Evolutionary conservation across 2,797 vertebrate genomes (phyloP).

Genomic region (Takifugu rubripes): DNA sequence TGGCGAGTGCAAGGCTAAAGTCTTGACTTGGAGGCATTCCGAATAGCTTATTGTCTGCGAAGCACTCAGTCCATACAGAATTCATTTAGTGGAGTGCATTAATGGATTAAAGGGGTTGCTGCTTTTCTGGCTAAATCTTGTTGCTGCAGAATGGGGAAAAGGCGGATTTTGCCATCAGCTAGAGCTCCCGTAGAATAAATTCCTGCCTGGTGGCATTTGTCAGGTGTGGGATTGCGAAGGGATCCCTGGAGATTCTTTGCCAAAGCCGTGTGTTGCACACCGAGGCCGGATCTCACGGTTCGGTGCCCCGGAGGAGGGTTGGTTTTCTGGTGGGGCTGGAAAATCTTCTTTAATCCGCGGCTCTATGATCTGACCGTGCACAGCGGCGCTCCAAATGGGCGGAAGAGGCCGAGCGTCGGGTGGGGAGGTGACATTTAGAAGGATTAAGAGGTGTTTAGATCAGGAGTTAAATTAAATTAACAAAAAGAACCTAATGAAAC

Average conservation of each 20-base stretch:
- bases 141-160: conserved; percentile 36
- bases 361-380: conserved; percentile 19
- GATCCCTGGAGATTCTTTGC: conserved; percentile 42
- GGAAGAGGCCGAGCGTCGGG: too few relatives aligned
- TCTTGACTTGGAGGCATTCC: conserved; percentile 2
- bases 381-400: too few relatives aligned
- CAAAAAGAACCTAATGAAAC: too few relatives aligned
- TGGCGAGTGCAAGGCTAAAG: not conserved
- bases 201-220: conserved; percentile 45
- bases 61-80: conserved; percentile 25
- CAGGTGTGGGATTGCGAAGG: conserved; percentile 46
- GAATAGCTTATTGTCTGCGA: conserved; percentile 6
- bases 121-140: conserved; percentile 34
- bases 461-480: too few relatives aligned
- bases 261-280: conserved; percentile 47
- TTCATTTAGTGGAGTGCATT: conserved; percentile 45
- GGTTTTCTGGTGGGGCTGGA: conserved; percentile 54
- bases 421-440: too few relatives aligned
- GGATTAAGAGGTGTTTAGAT: too few relatives aligned
- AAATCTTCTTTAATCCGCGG: conserved; percentile 74
- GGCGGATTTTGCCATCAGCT: conserved; percentile 41
- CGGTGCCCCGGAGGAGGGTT: conserved; percentile 30
- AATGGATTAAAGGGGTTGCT: conserved; percentile 42
- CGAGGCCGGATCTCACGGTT: conserved; percentile 28
- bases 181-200: conserved; percentile 47